Percentiles rank a stretch among this genome's conserved stretches.
phyloP scores from a whole-genome alignment of 2,797 vertebrate genomes.

The Loris lydekkerianus region DNA sequence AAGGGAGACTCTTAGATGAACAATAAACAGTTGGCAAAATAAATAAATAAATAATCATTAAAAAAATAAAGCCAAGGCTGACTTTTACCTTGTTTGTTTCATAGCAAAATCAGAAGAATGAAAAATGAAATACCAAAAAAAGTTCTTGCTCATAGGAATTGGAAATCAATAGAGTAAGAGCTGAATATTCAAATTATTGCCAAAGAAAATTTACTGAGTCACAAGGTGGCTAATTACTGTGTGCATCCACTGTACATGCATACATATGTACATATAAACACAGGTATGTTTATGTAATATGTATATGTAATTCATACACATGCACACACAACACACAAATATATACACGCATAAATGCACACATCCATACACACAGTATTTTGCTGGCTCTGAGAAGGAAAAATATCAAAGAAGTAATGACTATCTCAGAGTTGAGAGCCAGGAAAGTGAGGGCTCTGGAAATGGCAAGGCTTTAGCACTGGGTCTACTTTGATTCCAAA shows the following conservation, averaged over 20 bases:
- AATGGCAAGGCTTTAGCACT: neutral
- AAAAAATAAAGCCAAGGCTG: constrained; percentile 77
- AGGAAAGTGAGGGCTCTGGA: neutral
- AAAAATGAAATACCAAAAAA: constrained; percentile 63
- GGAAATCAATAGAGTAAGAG: constrained; percentile 54
- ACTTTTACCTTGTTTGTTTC: constrained; percentile 73
- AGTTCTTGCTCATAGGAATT: constrained; percentile 46
- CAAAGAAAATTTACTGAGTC: constrained; percentile 72
- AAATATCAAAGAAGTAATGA: constrained; percentile 12
- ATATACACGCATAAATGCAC: neutral
- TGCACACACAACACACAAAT: neutral
- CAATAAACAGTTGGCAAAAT: neutral
- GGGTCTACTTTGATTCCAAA: neutral
- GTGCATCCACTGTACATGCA: neutral
- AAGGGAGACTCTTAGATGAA: neutral
- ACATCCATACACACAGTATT: neutral
- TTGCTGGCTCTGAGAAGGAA: constrained; percentile 56
- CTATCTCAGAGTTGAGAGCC: neutral
- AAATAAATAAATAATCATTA: constrained; percentile 60
- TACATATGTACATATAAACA: neutral
- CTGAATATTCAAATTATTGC: constrained; percentile 50
- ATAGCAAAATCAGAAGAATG: neutral
- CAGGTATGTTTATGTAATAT: neutral
- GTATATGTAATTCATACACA: neutral
- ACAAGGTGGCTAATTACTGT: constrained; percentile 59